Evolutionary conservation across 1,140 invertebrate genomes (phyloP).

Genomic region (Gyrodactylus bullatarudis): DNA sequence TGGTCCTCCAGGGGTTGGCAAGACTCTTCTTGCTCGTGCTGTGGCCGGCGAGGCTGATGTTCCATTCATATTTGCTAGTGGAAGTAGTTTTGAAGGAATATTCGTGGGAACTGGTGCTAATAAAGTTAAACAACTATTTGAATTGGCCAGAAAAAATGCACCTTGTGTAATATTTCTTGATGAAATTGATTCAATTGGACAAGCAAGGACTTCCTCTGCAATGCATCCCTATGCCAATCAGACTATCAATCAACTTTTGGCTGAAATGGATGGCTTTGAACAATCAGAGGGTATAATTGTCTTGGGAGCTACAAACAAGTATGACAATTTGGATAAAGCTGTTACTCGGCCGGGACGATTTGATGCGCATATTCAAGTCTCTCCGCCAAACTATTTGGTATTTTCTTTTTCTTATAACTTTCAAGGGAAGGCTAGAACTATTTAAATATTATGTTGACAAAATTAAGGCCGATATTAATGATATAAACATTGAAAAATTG

Average conservation of each 20-base stretch:
- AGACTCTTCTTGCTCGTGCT: constrained; percentile 69
- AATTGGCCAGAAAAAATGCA: constrained; percentile 58
- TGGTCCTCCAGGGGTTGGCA: constrained; percentile 65
- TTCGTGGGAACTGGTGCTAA: constrained; percentile 80
- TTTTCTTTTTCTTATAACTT: constrained; percentile 60
- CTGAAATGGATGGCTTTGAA: constrained; percentile 93
- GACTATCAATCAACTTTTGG: constrained; percentile 83
- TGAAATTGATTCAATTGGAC: constrained; percentile 91
- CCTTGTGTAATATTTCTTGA: constrained; percentile 97
- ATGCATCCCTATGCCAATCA: no score
- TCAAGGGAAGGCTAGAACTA: constrained; percentile 57
- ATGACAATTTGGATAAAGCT: constrained; percentile 73
- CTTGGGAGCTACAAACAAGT: constrained; percentile 71
- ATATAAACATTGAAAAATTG: constrained; percentile 45
- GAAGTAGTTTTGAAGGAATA: constrained; percentile 92
- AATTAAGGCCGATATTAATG: constrained; percentile 24
- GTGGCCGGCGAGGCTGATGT: constrained; percentile 89
- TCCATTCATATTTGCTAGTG: constrained; percentile 86
- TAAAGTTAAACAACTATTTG: constrained; percentile 67
- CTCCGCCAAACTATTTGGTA: no score
- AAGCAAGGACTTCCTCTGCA: constrained; percentile 64
- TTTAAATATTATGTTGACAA: constrained; percentile 46
- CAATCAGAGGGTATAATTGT: constrained; percentile 89
- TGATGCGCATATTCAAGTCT: no score
- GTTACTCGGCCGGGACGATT: constrained; percentile 67